Conservation (phyloP, 1,140 invertebrate genomes). For the Neodiprion pinetum region DNA sequence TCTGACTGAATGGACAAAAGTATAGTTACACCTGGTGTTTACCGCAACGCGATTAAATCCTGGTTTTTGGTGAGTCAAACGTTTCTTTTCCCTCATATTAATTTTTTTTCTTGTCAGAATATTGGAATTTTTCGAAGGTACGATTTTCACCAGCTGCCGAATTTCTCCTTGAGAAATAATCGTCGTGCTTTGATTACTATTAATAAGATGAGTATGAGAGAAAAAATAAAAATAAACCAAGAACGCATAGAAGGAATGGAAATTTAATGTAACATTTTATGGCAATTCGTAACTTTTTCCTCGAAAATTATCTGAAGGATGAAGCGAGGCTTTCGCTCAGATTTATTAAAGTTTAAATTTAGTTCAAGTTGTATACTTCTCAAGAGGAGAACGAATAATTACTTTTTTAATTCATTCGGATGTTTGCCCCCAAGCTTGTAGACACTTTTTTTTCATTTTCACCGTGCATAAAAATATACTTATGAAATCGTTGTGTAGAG, state of each 20-base stretch:
- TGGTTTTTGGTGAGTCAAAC: no score
- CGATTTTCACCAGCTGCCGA: no score
- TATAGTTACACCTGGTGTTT: not conserved
- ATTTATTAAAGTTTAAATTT: slow-evolving; percentile 1
- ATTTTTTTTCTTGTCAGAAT: no score
- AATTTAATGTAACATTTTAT: not conserved
- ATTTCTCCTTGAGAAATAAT: no score
- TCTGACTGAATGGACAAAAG: not conserved
- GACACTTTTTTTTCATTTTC: not conserved
- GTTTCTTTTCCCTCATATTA: no score
- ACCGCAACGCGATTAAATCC: no score
- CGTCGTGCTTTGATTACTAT: no score
- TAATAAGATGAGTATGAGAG: no score
- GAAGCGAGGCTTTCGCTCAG: not conserved
- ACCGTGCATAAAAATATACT: no score
- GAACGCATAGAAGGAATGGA: not conserved
- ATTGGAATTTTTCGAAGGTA: no score
- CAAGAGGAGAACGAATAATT: not conserved
- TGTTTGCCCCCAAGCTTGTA: not conserved
- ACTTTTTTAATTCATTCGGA: slow-evolving; percentile 2
- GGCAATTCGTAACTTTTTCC: not conserved
- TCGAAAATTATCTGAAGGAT: not conserved
- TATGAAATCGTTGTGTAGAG: no score
- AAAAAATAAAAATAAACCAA: no score
- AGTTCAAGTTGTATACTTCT: not conserved